Evolutionary conservation across 2,888 invertebrate species (phyloP).

Genomic region (Junonia oenone): DNA sequence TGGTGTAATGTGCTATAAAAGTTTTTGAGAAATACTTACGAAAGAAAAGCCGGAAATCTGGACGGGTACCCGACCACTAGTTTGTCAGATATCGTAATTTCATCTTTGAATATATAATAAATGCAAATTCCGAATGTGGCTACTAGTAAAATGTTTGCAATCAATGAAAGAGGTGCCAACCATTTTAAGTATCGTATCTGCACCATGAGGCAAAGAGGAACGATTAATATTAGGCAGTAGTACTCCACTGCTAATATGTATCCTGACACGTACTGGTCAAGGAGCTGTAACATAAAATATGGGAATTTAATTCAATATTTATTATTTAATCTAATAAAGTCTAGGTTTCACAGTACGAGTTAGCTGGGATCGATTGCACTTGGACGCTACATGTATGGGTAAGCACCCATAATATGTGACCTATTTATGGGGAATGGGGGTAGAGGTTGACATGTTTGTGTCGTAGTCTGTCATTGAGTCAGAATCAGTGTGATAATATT

Average conservation of each 20-base stretch:
- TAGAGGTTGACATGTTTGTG: no score
- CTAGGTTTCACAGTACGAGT: no score
- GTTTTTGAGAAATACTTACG: constrained; percentile 51
- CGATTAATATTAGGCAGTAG: constrained; percentile 58
- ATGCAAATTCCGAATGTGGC: constrained; percentile 89
- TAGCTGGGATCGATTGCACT: no score
- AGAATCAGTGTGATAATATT: no score
- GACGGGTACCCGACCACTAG: constrained; percentile 71
- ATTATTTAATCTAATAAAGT: no score
- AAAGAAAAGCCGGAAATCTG: constrained; percentile 91
- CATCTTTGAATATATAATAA: constrained; percentile 86
- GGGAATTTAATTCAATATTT: no score
- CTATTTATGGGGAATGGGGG: no score
- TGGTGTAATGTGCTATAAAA: no score
- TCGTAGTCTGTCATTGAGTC: no score
- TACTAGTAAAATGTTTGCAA: constrained; percentile 90
- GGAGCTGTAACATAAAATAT: constrained; percentile 66
- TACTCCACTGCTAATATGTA: constrained; percentile 52
- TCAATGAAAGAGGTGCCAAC: constrained; percentile 91
- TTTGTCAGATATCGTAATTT: constrained; percentile 64
- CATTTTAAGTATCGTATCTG: constrained; percentile 87
- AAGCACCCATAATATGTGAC: no score
- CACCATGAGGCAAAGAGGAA: constrained; percentile 60
- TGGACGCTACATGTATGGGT: no score
- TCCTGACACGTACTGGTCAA: constrained; percentile 56